phyloP scores from a whole-genome alignment of 2,797 vertebrate genomes.

The Artibeus lituratus region DNA sequence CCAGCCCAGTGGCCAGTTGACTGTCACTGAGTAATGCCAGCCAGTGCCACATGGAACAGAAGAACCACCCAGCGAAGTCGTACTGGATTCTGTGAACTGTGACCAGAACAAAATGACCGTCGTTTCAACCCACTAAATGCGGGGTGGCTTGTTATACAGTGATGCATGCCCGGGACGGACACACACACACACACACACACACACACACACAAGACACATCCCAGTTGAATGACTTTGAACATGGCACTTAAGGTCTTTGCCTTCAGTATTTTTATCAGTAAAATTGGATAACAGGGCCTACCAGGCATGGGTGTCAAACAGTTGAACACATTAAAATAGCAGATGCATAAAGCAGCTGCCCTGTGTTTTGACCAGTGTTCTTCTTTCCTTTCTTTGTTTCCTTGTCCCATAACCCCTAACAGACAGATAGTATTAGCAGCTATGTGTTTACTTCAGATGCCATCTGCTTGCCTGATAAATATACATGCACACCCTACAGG shows the following conservation, averaged over 20 bases:
- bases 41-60: neutral
- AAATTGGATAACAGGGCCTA: neutral
- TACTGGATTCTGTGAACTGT: neutral
- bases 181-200: neutral
- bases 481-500: no score
- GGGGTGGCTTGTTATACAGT: no score
- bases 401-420: neutral
- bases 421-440: neutral
- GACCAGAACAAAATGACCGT: neutral
- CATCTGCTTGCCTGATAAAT: neutral
- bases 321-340: neutral
- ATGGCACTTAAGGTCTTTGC: neutral
- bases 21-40: no score
- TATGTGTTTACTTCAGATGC: neutral
- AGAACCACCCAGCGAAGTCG: neutral
- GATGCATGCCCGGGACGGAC: neutral
- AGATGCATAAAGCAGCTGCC: neutral
- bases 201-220: neutral
- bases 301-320: neutral
- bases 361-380: neutral
- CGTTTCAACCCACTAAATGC: neutral
- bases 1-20: no score
- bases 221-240: neutral
- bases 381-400: neutral
- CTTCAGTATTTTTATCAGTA: neutral